A percentile compares a stretch with the other conserved stretches of the same genome.
phyloP scores from a whole-genome alignment of 2,797 vertebrate species.

The Enoplosus armatus region DNA sequence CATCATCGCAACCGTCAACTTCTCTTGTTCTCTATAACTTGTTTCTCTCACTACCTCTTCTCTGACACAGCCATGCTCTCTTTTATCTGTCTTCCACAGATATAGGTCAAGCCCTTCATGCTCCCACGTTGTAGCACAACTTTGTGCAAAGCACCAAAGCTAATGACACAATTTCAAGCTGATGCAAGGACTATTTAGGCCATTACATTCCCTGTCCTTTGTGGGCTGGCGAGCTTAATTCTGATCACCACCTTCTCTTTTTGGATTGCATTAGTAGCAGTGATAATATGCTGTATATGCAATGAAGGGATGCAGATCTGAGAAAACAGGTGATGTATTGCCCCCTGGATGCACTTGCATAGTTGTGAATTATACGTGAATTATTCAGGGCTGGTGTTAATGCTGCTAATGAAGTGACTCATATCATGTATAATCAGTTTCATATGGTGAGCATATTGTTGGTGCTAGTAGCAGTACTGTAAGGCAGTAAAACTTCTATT shows the following conservation, averaged over 20 bases:
- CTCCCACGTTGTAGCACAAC: conserved; percentile 11
- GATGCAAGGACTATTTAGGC: conserved; percentile 37
- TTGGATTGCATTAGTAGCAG: conserved; percentile 13
- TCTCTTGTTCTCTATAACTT: background rate
- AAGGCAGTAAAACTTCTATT: background rate
- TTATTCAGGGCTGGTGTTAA: conserved; percentile 2
- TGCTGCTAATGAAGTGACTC: conserved; percentile 17
- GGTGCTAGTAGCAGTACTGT: background rate
- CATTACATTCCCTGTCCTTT: conserved; percentile 23
- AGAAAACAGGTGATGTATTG: background rate
- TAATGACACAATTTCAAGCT: conserved; percentile 55
- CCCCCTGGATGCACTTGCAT: conserved; percentile 4
- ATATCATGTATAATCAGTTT: conserved; percentile 1
- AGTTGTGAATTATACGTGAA: background rate
- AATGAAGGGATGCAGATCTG: background rate
- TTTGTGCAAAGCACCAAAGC: conserved; percentile 20
- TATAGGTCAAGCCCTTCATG: conserved; percentile 24
- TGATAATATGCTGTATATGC: conserved; percentile 3
- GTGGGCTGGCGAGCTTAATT: conserved; percentile 32
- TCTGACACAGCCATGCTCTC: background rate
- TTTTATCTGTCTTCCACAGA: conserved; percentile 2
- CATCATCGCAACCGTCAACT: conserved; percentile 10
- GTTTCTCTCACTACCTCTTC: background rate
- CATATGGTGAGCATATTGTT: background rate
- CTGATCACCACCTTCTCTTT: conserved; percentile 30